phyloP scores from a whole-genome alignment of 2,888 invertebrate species.

The Leptopterna dolabrata region DNA sequence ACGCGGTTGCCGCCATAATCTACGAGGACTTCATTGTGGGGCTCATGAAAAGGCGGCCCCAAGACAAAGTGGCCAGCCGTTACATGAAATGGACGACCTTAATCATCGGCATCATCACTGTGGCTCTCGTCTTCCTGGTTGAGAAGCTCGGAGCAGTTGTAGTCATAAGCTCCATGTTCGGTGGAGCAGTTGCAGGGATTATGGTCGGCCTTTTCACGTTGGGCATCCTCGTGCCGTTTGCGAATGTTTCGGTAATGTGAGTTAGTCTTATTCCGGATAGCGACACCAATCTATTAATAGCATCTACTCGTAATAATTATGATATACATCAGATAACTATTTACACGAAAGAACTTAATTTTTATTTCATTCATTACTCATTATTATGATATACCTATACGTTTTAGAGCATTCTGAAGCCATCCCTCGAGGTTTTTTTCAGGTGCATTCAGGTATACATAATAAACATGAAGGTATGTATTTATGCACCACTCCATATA shows the following conservation, averaged over 20 bases:
- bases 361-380: too few relatives aligned
- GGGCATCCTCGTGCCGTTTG: constrained; percentile 76
- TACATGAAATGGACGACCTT: constrained; percentile 73
- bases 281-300: too few relatives aligned
- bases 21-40: constrained; percentile 75
- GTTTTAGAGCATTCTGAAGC: too few relatives aligned
- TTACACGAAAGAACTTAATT: too few relatives aligned
- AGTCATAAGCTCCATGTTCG: constrained; percentile 71
- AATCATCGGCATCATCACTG: constrained; percentile 70
- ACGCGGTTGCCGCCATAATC: constrained; percentile 74
- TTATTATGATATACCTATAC: too few relatives aligned
- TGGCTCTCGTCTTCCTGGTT: constrained; percentile 66
- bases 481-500: too few relatives aligned
- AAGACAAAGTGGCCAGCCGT: constrained; percentile 71
- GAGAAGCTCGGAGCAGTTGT: constrained; percentile 62
- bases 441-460: too few relatives aligned
- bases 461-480: too few relatives aligned
- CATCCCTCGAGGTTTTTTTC: too few relatives aligned
- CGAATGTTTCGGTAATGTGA: constrained; percentile 68
- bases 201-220: constrained; percentile 76
- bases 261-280: not conserved
- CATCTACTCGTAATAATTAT: too few relatives aligned
- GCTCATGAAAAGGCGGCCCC: constrained; percentile 69
- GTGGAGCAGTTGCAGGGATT: constrained; percentile 76
- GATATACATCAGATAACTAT: too few relatives aligned